These are phyloP conservation scores for Oreochromis tanganicae DNA, from an alignment of 2,113 vertebrate species.

Conservation along the genomic window DNA sequence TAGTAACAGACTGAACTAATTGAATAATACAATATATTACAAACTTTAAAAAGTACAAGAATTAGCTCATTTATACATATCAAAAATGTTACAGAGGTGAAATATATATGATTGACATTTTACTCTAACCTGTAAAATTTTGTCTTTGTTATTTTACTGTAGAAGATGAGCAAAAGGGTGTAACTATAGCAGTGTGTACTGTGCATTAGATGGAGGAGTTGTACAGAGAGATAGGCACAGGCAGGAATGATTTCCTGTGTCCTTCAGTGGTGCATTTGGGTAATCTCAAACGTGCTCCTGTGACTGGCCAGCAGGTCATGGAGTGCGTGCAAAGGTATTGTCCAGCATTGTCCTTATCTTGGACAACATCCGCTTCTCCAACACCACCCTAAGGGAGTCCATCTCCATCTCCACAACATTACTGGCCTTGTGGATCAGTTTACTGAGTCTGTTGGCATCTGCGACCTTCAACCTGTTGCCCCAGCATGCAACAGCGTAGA, in stretches of 20 bases:
- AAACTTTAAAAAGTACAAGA: background rate
- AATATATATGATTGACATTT: background rate
- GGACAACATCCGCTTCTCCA: background rate
- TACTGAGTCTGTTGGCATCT: background rate
- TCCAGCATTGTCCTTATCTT: background rate
- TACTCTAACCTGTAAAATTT: background rate
- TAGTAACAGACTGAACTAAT: background rate
- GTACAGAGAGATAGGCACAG: background rate
- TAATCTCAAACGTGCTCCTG: background rate
- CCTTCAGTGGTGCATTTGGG: background rate
- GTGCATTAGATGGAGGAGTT: background rate
- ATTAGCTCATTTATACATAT: background rate
- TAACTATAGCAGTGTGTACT: background rate
- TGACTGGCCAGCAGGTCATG: background rate
- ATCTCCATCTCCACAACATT: fast-evolving
- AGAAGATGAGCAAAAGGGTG: background rate
- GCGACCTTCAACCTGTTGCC: background rate
- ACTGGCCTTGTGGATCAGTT: background rate
- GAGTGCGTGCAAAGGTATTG: background rate
- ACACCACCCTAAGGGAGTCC: background rate
- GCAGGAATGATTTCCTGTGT: background rate
- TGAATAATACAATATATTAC: background rate
- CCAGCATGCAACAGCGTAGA: background rate
- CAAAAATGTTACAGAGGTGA: background rate
- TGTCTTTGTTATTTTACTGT: background rate